Evolutionary conservation across 2,797 vertebrate genomes (phyloP), one percentile per base, ranked within the genome.

Genomic region (Tamandua tetradactyla): DNA sequence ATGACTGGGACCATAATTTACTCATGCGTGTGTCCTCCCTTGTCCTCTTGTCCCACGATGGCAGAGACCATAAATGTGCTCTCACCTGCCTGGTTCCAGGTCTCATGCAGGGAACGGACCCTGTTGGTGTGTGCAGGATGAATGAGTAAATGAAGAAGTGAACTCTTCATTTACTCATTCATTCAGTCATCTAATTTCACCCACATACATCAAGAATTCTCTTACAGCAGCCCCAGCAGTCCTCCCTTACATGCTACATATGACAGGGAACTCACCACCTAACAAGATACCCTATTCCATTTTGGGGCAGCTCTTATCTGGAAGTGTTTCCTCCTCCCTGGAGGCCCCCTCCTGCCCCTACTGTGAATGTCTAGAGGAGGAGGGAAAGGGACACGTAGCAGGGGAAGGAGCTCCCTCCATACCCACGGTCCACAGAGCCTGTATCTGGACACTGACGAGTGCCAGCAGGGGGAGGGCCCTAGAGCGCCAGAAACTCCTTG

Each of bases 41-140:
- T 0, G 0, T 11, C 42, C 40, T 18, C 27, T 2, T 25, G 22
- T 55, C 1, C 30, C 30, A 27, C 1, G 1, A 8, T 13, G 27
- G 76, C 40, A 15, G 42, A 25, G 30, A 4, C 8, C 1, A 0
- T 2, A 49, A 3, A 32, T 3, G 6, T 0, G 4, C 1, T 0
- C 62, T 49, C 61, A 5, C 18, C 1, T 0, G 3, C 1, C 0
- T 0, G 20, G 18, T 59, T 0, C 25, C 0, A 4, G 37, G 59
- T 52, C 74, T 9, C 3, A 44, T 27, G 22, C 35, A 0, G 17
- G 18, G 71, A 40, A 30, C 3, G 4, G 66, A 4, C 30, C 0
- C 25, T n/a, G 0, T 13, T 3, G 13, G 11, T 11, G 18, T 14
- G 37, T 55, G 7, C 25, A 20, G 44, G 40, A 35, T 3, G n/a